A percentile compares a stretch with the other conserved stretches of the same genome.
These are phyloP conservation scores for Thamnophis elegans DNA, from an alignment of 2,797 vertebrate genomes.

Conservation along the genomic window DNA sequence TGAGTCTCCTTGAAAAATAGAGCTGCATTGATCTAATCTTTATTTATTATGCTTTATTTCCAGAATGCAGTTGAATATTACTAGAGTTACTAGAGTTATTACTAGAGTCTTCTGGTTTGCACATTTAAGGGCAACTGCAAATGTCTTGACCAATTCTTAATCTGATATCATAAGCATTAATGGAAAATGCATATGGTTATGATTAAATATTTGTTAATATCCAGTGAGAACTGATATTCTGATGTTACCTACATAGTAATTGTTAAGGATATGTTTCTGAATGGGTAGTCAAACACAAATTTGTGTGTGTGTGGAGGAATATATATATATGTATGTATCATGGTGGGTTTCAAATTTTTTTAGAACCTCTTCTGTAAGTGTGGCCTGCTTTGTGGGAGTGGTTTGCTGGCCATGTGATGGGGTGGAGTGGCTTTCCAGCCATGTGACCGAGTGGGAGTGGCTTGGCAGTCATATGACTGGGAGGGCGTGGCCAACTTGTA, in stretches of 20 bases:
- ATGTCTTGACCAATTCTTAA: not conserved
- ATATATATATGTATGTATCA: too few relatives aligned
- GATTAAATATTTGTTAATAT: not conserved
- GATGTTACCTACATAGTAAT: not conserved
- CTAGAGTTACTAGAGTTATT: not conserved
- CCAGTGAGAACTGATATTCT: not conserved
- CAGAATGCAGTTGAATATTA: not conserved
- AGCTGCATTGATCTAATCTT: not conserved
- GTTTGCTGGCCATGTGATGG: too few relatives aligned
- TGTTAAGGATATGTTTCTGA: slow-evolving; percentile 11
- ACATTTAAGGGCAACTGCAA: not conserved
- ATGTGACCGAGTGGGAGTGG: too few relatives aligned
- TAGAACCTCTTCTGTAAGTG: too few relatives aligned
- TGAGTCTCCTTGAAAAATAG: not conserved
- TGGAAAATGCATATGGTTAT: not conserved
- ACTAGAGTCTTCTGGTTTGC: not conserved
- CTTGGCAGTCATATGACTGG: too few relatives aligned
- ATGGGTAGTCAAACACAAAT: slow-evolving; percentile 28
- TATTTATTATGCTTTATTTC: not conserved
- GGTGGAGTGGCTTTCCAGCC: too few relatives aligned
- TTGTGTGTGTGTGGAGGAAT: too few relatives aligned
- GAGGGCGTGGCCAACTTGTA: too few relatives aligned
- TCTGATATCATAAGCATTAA: not conserved
- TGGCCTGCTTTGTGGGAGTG: too few relatives aligned
- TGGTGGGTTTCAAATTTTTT: too few relatives aligned